Percentiles rank a stretch among this genome's conserved stretches.
phyloP scores from a whole-genome alignment of 2,113 vertebrate genomes.

The Sceloporus tristichus region DNA sequence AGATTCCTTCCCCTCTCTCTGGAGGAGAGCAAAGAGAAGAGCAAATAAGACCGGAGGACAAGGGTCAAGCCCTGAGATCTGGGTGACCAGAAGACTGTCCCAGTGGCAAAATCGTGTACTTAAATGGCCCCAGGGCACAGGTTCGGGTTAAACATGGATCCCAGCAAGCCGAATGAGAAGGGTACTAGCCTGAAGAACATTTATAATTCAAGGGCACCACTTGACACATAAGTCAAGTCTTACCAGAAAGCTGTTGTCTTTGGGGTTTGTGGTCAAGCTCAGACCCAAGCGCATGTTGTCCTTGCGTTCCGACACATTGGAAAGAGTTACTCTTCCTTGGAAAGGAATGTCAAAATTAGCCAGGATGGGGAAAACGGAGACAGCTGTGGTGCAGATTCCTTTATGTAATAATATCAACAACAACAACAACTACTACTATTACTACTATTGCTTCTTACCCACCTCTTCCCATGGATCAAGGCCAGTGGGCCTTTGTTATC shows the following conservation, averaged over 20 bases:
- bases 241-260: conserved; percentile 98
- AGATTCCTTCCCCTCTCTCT: no score
- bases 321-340: conserved; percentile 94
- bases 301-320: conserved; percentile 95
- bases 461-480: not conserved
- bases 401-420: not conserved
- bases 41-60: no score
- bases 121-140: no score
- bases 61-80: no score
- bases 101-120: no score
- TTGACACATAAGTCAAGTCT: conserved; percentile 42
- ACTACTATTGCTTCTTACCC: not conserved
- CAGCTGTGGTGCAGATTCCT: not conserved
- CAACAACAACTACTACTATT: no score
- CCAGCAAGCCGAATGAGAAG: no score
- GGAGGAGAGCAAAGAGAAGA: no score
- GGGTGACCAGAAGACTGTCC: no score
- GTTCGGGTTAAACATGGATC: no score
- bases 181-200: not conserved
- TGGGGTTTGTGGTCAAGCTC: conserved; percentile 91
- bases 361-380: not conserved
- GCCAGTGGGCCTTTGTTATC: no score
- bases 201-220: not conserved
- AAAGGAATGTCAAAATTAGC: conserved; percentile 49
- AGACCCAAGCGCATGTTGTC: conserved; percentile 98